These are phyloP conservation scores for Zelleria hepariella DNA, from an alignment of 2,888 invertebrate species.

Conservation along the genomic window DNA sequence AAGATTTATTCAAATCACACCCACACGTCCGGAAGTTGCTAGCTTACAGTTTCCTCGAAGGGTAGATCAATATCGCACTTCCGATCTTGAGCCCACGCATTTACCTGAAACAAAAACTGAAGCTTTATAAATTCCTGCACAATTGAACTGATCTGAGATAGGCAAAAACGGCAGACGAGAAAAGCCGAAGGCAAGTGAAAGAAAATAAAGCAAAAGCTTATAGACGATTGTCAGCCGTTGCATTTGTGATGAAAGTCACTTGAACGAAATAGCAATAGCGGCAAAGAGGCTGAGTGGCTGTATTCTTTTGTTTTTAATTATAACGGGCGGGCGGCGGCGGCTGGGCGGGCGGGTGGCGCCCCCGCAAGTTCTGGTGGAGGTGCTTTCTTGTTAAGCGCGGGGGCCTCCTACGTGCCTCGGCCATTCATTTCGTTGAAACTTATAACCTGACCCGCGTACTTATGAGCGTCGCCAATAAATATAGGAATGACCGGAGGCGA, in stretches of 20 bases:
- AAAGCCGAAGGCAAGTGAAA: not conserved
- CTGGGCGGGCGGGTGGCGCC: constrained; percentile 40
- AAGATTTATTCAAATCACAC: constrained; percentile 40
- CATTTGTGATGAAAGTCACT: constrained; percentile 52
- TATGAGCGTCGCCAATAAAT: constrained; percentile 73
- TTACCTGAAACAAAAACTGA: not conserved
- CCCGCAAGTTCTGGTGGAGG: constrained; percentile 60
- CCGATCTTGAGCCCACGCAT: not conserved
- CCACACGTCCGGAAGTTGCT: constrained; percentile 16
- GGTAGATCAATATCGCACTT: constrained; percentile 6
- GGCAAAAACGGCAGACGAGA: not conserved
- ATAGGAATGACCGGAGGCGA: constrained; percentile 68
- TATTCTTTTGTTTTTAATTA: constrained; percentile 73
- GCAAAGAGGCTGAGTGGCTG: constrained; percentile 65
- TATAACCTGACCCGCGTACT: constrained; percentile 72
- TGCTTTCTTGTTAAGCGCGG: constrained; percentile 65
- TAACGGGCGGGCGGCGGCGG: constrained; percentile 46
- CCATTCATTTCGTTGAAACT: constrained; percentile 70
- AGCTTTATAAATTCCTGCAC: no score
- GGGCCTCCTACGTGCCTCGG: constrained; percentile 67
- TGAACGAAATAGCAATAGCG: constrained; percentile 40
- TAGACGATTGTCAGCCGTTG: constrained; percentile 37
- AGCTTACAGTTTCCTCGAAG: constrained; percentile 12
- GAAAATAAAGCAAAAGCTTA: not conserved
- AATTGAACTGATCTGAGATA: not conserved